Conservation (phyloP, 2,888 invertebrate genomes). For the Priocnemis perturbator region DNA sequence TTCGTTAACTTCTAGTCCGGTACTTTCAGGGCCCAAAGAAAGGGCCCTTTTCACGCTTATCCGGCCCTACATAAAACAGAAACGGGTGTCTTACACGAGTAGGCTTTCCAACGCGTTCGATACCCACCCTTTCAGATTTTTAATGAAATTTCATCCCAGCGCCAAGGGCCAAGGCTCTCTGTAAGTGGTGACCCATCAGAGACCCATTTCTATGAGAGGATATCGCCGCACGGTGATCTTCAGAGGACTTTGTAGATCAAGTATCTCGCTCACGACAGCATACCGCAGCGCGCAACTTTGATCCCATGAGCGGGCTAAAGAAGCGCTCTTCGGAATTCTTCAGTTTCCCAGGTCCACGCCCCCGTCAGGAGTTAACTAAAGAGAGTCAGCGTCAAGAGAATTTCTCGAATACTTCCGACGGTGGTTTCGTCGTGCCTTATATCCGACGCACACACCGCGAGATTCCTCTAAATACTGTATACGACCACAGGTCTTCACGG, state of each 20-base stretch:
- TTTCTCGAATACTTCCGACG: conserved; percentile 7
- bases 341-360: conserved; percentile 8
- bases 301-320: conserved; percentile 2
- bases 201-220: not conserved
- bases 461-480: no score
- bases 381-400: conserved; percentile 1
- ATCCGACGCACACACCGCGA: no score
- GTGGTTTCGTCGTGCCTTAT: not conserved
- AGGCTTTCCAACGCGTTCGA: no score
- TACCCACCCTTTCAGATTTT: no score
- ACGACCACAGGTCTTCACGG: no score
- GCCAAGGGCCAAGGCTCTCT: no score
- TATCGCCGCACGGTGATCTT: not conserved
- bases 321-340: not conserved
- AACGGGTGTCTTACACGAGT: no score
- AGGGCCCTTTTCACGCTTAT: no score
- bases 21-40: no score
- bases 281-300: conserved; percentile 2
- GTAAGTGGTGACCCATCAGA: not conserved
- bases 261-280: not conserved
- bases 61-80: no score
- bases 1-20: no score
- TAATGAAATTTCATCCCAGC: no score
- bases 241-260: conserved; percentile 10
- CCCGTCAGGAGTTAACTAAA: not conserved